Evolutionary conservation across 2,888 invertebrate genomes (phyloP), one percentile per base, ranked within the genome.

Genomic region (Amphipoea lucens): DNA sequence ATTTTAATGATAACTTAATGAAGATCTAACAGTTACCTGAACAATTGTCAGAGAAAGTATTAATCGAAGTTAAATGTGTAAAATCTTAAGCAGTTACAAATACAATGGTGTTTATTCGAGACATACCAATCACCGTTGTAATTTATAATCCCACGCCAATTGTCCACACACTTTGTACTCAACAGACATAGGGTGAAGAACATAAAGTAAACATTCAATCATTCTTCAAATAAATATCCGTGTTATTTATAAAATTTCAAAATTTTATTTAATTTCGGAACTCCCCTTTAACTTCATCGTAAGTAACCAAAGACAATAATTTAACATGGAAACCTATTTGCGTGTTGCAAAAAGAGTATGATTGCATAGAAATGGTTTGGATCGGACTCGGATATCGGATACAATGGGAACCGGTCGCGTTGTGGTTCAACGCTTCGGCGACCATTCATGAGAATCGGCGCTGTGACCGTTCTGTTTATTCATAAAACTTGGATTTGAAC

Each of bases 341-440:
- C 48, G 51, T 57, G 23, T 71, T 76, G 83, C 65, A 70, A 81
- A 88, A 75, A 82, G 62, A 71, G 54, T 74, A 63, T 48, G 60
- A 72, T 74, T 45, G 63, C 57, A 48, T 76, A 81, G 82, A 88
- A 81, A 80, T 48, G 75, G 65, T 80, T 83, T 78, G 60, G 79
- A 85, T 85, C 72, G 70, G 78, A 67, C 66, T 89, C 83, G 29
- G 87, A 83, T 89, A 89, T 85, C 78, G 69, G 78, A 81, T 88
- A 89, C 88, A 88, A 87, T 83, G 82, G 51, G 81, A 90, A 84
- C 88, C 82, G 85, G 83, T 89, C 82, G 71, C 76, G 82, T 79
- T 82, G 84, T 79, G 87, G 87, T 89, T 86, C 87, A 88, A 73
- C 76, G 87, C 77, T 79, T 89, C 78, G 67, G 69, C 76, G 65